Conservation (phyloP, 2,888 invertebrate species). For the Tetragonula carbonaria region DNA sequence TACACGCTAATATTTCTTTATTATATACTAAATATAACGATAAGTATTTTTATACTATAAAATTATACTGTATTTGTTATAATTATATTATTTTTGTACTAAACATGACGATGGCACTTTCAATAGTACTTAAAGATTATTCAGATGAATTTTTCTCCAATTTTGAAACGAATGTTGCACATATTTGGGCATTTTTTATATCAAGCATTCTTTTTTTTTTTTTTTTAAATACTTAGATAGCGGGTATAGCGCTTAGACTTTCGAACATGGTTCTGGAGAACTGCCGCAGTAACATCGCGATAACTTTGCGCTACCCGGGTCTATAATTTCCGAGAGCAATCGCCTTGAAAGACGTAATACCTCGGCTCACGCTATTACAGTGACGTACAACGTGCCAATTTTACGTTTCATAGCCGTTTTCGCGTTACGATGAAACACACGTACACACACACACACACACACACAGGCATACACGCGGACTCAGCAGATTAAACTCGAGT, state of each 20-base stretch:
- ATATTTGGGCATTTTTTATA: too few relatives aligned
- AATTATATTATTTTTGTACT: too few relatives aligned
- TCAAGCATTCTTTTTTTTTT: not conserved
- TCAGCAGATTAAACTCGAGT: not conserved
- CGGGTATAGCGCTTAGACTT: not conserved
- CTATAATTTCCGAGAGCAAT: constrained; percentile 10
- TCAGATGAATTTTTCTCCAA: too few relatives aligned
- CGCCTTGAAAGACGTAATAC: constrained; percentile 22
- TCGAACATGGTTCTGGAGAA: not conserved
- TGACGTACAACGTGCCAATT: constrained; percentile 17
- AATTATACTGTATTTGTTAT: too few relatives aligned
- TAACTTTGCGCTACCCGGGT: constrained; percentile 12
- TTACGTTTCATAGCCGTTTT: constrained; percentile 6
- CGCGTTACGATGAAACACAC: constrained; percentile 8
- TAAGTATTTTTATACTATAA: too few relatives aligned
- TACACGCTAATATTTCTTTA: too few relatives aligned
- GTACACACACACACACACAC: too few relatives aligned
- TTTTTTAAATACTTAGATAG: not conserved
- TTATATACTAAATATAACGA: too few relatives aligned
- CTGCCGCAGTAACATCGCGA: not conserved
- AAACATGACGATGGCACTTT: too few relatives aligned
- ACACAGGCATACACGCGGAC: too few relatives aligned
- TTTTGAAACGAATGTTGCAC: too few relatives aligned
- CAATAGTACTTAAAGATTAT: too few relatives aligned
- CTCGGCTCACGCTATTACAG: constrained; percentile 12